These are phyloP conservation scores for Porites cylindrica DNA, from an alignment of 92 coral and sea anemone species.

Conservation along the genomic window DNA sequence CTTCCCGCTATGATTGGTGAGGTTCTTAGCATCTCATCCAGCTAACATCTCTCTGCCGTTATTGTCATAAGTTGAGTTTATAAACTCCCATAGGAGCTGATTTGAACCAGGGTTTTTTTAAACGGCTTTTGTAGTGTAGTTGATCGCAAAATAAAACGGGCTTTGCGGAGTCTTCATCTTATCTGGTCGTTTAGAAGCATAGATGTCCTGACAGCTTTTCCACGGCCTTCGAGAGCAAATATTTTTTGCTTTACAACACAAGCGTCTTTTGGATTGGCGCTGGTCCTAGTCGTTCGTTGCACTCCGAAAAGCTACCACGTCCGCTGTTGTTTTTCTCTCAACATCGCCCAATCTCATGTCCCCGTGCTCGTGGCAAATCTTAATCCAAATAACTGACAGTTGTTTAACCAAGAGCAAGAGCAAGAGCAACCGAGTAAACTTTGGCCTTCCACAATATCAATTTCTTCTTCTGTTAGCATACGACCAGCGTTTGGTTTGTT, in stretches of 20 bases:
- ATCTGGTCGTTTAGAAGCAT: conserved; percentile 48
- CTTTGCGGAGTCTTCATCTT: conserved; percentile 32
- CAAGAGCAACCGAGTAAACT: too few relatives aligned
- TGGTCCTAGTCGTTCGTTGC: too few relatives aligned
- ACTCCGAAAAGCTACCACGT: too few relatives aligned
- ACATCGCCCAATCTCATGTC: too few relatives aligned
- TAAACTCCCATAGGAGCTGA: conserved; percentile 61
- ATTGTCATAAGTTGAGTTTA: conserved; percentile 67
- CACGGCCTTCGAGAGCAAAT: conserved; percentile 47
- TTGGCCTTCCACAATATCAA: too few relatives aligned
- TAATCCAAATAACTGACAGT: too few relatives aligned
- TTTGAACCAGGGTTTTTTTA: conserved; percentile 1
- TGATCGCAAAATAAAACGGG: too few relatives aligned
- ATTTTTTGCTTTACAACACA: conserved; percentile 45
- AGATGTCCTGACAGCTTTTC: conserved; percentile 42
- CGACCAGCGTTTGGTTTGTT: too few relatives aligned
- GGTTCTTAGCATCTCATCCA: neutral
- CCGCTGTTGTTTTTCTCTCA: too few relatives aligned
- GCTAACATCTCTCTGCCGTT: conserved; percentile 43
- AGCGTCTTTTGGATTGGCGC: conserved; percentile 12
- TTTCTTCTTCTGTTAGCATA: too few relatives aligned
- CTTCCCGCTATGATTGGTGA: conserved; percentile 58
- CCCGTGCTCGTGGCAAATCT: too few relatives aligned
- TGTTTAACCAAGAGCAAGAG: too few relatives aligned
- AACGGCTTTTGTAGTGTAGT: conserved; percentile 14